These are phyloP conservation scores for Calliphora vomitoria DNA, from an alignment of 2,888 invertebrate genomes.

Conservation along the genomic window DNA sequence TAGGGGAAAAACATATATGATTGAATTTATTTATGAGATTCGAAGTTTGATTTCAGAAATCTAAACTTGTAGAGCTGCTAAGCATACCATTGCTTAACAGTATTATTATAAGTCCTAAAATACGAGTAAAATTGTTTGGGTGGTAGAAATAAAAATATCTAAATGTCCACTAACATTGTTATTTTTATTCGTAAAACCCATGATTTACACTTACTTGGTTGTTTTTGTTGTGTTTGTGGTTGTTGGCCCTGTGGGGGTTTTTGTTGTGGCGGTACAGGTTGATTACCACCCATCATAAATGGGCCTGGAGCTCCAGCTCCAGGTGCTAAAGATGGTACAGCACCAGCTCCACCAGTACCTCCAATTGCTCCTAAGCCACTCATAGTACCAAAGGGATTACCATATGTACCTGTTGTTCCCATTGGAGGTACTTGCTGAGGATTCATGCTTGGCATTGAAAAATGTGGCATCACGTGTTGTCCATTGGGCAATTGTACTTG, in stretches of 20 bases:
- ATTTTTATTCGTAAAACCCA: not conserved
- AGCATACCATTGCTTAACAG: not conserved
- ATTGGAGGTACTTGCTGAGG: constrained; percentile 82
- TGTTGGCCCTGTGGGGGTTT: constrained; percentile 77
- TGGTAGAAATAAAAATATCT: not conserved
- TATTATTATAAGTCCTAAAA: not conserved
- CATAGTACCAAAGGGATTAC: constrained; percentile 84
- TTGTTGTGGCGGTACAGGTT: constrained; percentile 72
- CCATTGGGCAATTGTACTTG: constrained; percentile 91
- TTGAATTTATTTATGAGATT: no score
- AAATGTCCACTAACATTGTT: not conserved
- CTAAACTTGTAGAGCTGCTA: not conserved
- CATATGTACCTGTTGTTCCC: constrained; percentile 81
- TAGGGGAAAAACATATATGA: no score
- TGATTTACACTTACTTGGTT: constrained; percentile 86
- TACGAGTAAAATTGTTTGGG: not conserved
- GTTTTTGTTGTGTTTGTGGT: constrained; percentile 84
- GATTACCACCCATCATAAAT: constrained; percentile 81
- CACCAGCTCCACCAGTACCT: constrained; percentile 79
- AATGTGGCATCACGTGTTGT: constrained; percentile 88
- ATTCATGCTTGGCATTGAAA: constrained; percentile 89
- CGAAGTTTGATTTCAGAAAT: no score
- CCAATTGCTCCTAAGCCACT: constrained; percentile 84
- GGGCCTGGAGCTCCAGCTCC: constrained; percentile 80
- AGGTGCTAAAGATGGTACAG: constrained; percentile 81